phyloP scores from a whole-genome alignment of 2,797 vertebrate species.

The Dipus sagitta region DNA sequence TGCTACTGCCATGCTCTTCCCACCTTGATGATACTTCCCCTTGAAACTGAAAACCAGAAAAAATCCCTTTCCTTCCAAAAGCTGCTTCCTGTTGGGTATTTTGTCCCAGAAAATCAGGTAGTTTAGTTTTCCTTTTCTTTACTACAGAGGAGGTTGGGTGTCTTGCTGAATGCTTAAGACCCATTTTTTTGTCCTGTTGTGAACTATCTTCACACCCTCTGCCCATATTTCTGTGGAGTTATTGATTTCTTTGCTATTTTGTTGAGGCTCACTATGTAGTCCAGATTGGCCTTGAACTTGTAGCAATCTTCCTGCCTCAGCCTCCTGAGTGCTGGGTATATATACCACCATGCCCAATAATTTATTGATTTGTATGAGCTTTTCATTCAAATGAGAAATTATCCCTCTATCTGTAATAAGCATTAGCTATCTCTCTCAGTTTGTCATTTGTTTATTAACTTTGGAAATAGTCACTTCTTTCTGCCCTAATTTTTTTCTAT shows the following conservation, averaged over 20 bases:
- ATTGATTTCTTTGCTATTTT: background rate
- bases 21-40: too few species aligned
- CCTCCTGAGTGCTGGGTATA: background rate
- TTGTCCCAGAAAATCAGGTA: background rate
- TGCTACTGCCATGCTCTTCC: too few species aligned
- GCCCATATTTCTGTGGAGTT: slow-evolving; percentile 18
- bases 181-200: background rate
- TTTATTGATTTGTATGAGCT: slow-evolving; percentile 43
- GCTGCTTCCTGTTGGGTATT: too few species aligned
- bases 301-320: background rate
- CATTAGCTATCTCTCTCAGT: background rate
- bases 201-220: background rate
- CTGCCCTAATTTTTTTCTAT: slow-evolving; percentile 34
- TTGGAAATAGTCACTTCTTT: slow-evolving; percentile 39
- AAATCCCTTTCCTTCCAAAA: too few species aligned
- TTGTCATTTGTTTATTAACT: slow-evolving; percentile 44
- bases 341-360: background rate
- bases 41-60: too few species aligned
- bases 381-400: slow-evolving; percentile 27
- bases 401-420: background rate
- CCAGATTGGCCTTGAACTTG: background rate
- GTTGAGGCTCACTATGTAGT: background rate
- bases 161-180: slow-evolving; percentile 55
- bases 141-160: background rate
- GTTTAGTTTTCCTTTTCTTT: slow-evolving; percentile 33